These are phyloP conservation scores for Metaphire vulgaris DNA, from an alignment of 1,140 invertebrate genomes.

Conservation along the genomic window DNA sequence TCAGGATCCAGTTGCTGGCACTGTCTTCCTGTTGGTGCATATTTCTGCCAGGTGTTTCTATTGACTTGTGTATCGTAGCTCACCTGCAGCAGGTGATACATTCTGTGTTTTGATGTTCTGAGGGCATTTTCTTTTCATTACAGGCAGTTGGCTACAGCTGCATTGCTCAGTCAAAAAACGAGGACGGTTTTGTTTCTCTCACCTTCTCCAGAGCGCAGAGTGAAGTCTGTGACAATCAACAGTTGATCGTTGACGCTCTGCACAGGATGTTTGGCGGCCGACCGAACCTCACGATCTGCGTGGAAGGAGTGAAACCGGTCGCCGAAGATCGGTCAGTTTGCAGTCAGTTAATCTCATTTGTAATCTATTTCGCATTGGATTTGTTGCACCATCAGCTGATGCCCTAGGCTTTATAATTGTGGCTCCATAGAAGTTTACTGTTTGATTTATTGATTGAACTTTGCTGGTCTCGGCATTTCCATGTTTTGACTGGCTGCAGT, in stretches of 20 bases:
- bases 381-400: too few species aligned
- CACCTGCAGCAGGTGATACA: too few species aligned
- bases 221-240: slow-evolving; percentile 68
- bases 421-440: too few species aligned
- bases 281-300: slow-evolving; percentile 68
- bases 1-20: too few species aligned
- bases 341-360: too few species aligned
- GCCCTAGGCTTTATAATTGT: too few species aligned
- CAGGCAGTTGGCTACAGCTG: slow-evolving; percentile 77
- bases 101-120: too few species aligned
- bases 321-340: slow-evolving; percentile 61
- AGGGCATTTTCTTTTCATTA: slow-evolving; percentile 24
- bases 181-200: slow-evolving; percentile 76
- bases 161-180: slow-evolving; percentile 72
- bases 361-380: too few species aligned
- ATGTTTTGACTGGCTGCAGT: neutral
- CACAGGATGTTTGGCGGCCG: slow-evolving; percentile 61
- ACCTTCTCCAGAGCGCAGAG: slow-evolving; percentile 71
- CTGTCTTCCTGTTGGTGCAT: too few species aligned
- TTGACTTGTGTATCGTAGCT: too few species aligned
- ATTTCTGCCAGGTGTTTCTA: too few species aligned
- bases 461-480: neutral
- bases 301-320: slow-evolving; percentile 68
- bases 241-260: slow-evolving; percentile 64
- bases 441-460: neutral